A percentile compares a stretch with the other conserved stretches of the same genome.
phyloP scores from a whole-genome alignment of 2,888 invertebrate genomes.

The Lasioglossum calceatum region DNA sequence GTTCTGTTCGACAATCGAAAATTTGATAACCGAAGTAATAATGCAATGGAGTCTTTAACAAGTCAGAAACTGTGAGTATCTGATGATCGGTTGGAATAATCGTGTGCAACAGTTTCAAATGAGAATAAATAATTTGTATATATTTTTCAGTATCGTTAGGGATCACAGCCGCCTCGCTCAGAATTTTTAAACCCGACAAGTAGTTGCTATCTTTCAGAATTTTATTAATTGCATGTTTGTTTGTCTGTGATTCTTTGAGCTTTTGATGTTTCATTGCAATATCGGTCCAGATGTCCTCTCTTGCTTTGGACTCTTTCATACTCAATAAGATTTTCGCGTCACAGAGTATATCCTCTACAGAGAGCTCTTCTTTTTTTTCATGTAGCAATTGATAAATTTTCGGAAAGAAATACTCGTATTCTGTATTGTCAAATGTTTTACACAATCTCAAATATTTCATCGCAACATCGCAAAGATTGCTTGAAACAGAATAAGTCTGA shows the following conservation, averaged over 20 bases:
- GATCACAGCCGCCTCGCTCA: conserved; percentile 68
- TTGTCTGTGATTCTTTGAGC: conserved; percentile 53
- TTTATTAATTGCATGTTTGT: conserved; percentile 43
- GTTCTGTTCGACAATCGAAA: conserved; percentile 88
- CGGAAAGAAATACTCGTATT: conserved; percentile 71
- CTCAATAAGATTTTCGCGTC: conserved; percentile 75
- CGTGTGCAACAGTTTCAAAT: conserved; percentile 73
- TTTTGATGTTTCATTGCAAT: conserved; percentile 63
- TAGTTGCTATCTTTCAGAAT: conserved; percentile 36
- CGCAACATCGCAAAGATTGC: conserved; percentile 78
- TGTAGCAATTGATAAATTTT: conserved; percentile 72
- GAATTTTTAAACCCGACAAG: conserved; percentile 59
- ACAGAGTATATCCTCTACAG: conserved; percentile 72
- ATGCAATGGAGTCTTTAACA: conserved; percentile 64
- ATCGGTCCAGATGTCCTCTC: conserved; percentile 75
- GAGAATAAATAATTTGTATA: conserved; percentile 70
- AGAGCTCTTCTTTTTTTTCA: conserved; percentile 66
- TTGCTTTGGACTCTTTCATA: conserved; percentile 72
- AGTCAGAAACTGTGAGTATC: conserved; percentile 57
- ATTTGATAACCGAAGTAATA: conserved; percentile 84
- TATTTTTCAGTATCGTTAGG: conserved; percentile 70
- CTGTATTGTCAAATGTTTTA: conserved; percentile 69
- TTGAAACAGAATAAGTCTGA: conserved; percentile 70
- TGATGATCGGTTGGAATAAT: conserved; percentile 71
- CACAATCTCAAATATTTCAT: conserved; percentile 76